These are phyloP conservation scores for Scolopax rusticola DNA, from an alignment of 2,797 vertebrate genomes.

Conservation along the genomic window DNA sequence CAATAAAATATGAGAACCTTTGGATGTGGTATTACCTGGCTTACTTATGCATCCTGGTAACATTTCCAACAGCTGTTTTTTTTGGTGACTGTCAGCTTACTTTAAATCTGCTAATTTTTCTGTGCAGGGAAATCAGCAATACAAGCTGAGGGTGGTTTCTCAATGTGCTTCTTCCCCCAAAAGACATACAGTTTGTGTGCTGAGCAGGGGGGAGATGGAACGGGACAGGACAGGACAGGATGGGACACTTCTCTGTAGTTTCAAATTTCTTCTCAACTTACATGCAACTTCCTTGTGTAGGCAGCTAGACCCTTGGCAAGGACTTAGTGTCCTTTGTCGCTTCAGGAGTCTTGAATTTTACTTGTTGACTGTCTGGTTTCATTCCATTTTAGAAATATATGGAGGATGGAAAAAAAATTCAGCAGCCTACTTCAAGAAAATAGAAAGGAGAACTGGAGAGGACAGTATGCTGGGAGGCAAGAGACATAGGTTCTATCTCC, in stretches of 20 bases:
- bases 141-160: background rate
- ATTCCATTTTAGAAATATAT: slow-evolving; percentile 34
- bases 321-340: background rate
- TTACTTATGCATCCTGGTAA: slow-evolving; percentile 43
- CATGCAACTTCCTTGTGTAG: background rate
- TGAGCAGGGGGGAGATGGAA: background rate
- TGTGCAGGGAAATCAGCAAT: background rate
- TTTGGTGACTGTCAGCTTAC: background rate
- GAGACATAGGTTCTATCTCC: background rate
- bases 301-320: background rate
- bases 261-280: background rate
- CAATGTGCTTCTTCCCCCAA: background rate
- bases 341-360: slow-evolving; percentile 8
- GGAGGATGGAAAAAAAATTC: background rate
- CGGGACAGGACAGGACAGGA: background rate
- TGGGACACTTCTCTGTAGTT: background rate
- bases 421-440: background rate
- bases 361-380: slow-evolving; percentile 32
- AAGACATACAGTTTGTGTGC: background rate
- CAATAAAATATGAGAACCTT: slow-evolving; percentile 35
- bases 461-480: background rate
- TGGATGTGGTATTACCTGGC: slow-evolving; percentile 49
- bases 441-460: background rate
- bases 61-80: background rate
- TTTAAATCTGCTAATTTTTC: slow-evolving; percentile 11